Evolutionary conservation across 2,113 vertebrate genomes (phyloP), one percentile per base, ranked within the genome.

Genomic region (Vimba vimba): DNA sequence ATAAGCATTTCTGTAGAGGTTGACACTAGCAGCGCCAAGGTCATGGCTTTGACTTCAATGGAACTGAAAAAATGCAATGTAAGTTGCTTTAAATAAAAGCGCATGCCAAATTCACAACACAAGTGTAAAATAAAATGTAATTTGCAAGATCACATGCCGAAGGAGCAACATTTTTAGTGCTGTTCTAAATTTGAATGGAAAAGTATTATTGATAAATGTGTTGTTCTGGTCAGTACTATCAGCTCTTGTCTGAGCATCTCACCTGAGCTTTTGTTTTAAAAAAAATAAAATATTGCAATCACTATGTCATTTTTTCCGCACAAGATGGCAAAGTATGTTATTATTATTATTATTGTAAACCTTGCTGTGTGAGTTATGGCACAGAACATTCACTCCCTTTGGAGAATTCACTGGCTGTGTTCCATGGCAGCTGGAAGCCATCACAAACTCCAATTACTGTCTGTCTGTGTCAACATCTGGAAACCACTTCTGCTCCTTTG

Each of bases 391-490:
- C 92, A 87, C 93, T 95, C 94, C 93, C 95, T 95, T 93, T 95
- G 47, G 95, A 96, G 96, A 94, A 94, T 94, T 95, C 93, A 89
- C 92, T 97, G 97, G 97, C 97, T 96, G 88, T 91, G 82, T 66
- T 89, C 93, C 92, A 94, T 93, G 94, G 95, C 97, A 98, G 97
- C 98, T 99, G 98, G 96, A 98, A 99, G 95, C 96, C 96, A 99
- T 99, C 97, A 97, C 87, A 93, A 94, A 95, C 95, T 94, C 96
- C 97, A 99, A 98, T 98, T 97, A 97, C 95, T 96, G 96, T 96
- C 96, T 96, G 95, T 96, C 95, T 95, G 93, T 95, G 94, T 93
- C 94, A 96, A 96, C 96, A 97, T 97, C 96, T 97, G 96, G 96
- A 95, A 97, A 96, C 95, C 94, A 96, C 95, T 96, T 96, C 96